Evolutionary conservation across 1,140 invertebrate species (phyloP), one percentile per base, ranked within the genome.

Genomic region (Drosophila gunungcola): DNA sequence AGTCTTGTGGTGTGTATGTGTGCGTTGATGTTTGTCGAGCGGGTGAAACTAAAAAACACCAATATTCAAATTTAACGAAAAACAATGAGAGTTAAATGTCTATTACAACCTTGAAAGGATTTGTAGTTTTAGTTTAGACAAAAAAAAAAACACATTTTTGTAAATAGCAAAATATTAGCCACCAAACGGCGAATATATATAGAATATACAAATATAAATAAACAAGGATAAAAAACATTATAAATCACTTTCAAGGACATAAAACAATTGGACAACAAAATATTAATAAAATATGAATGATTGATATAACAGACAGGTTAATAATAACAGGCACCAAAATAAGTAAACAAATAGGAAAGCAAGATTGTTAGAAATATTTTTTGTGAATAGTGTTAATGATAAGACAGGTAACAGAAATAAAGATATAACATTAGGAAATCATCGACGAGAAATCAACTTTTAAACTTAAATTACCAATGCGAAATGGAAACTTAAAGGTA

Each of bases 11-110:
- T 52, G 49, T 70, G 27, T 74, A 13, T 36, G 39, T 56, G 34
- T 75, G 60, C 52, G 60, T 64, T 70, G 64, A 62, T 61, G 42
- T 63, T 21, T 73, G 62, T 89, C 77, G 80, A 69, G 63, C 68
- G 63, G 43, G 49, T 36, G 39, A 45, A 68, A 67, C 46, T 52
- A 68, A 16, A 43, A 45, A 48, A 55, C 39, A 54, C 60, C 53
- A 29, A 43, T 57, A 36, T 34, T 46, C 11, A 1, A 39, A 46
- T 16, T 27, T 29, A 46, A 52, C 42, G 56, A 62, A 25, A 1
- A 12, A 9, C 5, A 10, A 27, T 32, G 61, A 39, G n/a, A 3
- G 9, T 7, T 3, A 21, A 9, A 42, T 12, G 7, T 11, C 0
- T 12, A 10, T 3, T 45, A 36, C 34, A 61, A 60, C 32, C 32